These are phyloP conservation scores for Agriopis marginaria DNA, from an alignment of 2,888 invertebrate species.

Conservation along the genomic window DNA sequence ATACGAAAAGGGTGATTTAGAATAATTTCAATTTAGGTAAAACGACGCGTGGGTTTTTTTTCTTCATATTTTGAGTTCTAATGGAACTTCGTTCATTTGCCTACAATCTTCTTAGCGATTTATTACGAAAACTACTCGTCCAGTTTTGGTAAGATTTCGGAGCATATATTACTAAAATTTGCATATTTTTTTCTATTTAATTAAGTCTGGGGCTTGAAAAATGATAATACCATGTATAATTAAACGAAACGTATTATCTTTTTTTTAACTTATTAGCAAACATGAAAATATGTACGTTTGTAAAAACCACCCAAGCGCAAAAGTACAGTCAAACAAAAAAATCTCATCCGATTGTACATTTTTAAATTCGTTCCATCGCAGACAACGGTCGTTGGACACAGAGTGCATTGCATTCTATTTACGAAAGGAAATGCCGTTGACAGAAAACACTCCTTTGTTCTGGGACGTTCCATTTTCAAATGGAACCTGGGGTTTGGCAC, in stretches of 20 bases:
- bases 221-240: too few species aligned
- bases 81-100: too few species aligned
- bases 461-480: constrained; percentile 50
- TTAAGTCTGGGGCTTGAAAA: too few species aligned
- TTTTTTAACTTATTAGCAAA: neutral
- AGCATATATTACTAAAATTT: too few species aligned
- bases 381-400: constrained; percentile 59
- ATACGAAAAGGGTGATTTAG: constrained; percentile 42
- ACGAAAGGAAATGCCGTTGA: constrained; percentile 77
- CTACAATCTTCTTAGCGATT: too few species aligned
- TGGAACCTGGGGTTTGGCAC: constrained; percentile 47
- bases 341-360: constrained; percentile 54
- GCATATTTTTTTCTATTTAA: too few species aligned
- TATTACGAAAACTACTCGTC: too few species aligned
- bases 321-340: constrained; percentile 53
- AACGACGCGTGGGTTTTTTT: constrained; percentile 47
- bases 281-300: neutral
- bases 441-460: constrained; percentile 79
- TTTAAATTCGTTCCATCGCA: constrained; percentile 61
- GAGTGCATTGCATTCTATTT: constrained; percentile 72
- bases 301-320: constrained; percentile 40
- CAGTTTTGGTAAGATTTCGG: too few species aligned
- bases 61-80: too few species aligned
- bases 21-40: constrained; percentile 73
- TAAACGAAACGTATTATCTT: too few species aligned